A percentile compares a stretch with the other conserved stretches of the same genome.
These are phyloP conservation scores for Amblyopsis rosae DNA, from an alignment of 2,113 vertebrate species.

Conservation along the genomic window DNA sequence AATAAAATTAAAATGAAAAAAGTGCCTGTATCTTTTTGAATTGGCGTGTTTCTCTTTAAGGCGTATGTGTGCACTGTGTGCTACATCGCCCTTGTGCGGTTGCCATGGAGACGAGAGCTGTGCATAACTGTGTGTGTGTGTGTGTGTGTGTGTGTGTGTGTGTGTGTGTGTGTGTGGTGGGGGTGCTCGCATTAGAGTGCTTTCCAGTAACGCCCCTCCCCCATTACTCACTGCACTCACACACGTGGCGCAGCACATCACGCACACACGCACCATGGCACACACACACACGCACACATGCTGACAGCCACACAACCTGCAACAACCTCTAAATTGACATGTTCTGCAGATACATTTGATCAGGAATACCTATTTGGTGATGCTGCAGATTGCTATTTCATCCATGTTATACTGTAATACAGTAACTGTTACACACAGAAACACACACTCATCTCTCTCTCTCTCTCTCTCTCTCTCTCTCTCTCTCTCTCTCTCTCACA, in stretches of 20 bases:
- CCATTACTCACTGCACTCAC: slow-evolving; percentile 35
- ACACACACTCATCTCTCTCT: not conserved
- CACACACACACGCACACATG: slow-evolving; percentile 6
- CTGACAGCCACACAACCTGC: not conserved
- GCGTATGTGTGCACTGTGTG: slow-evolving; percentile 17
- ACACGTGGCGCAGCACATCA: slow-evolving; percentile 22
- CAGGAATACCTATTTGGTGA: too few species aligned
- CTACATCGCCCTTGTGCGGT: slow-evolving; percentile 49
- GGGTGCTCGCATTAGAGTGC: slow-evolving; percentile 56
- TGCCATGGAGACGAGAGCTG: slow-evolving; percentile 64
- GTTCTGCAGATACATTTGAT: too few species aligned
- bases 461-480: slow-evolving; percentile 3
- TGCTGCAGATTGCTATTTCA: too few species aligned
- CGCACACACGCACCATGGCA: not conserved
- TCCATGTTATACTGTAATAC: too few species aligned
- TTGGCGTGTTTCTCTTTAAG: slow-evolving; percentile 4
- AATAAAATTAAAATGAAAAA: too few species aligned
- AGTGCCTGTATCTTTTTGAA: not conserved
- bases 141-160: slow-evolving; percentile 44
- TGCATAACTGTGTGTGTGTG: slow-evolving; percentile 16
- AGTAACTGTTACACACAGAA: slow-evolving; percentile 19
- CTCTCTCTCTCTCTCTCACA: slow-evolving; percentile 13
- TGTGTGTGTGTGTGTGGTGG: slow-evolving; percentile 6
- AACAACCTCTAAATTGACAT: too few species aligned
- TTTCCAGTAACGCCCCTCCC: slow-evolving; percentile 66